Evolutionary conservation across 2,797 vertebrate species (phyloP).

Genomic region (Cyprinella venusta): DNA sequence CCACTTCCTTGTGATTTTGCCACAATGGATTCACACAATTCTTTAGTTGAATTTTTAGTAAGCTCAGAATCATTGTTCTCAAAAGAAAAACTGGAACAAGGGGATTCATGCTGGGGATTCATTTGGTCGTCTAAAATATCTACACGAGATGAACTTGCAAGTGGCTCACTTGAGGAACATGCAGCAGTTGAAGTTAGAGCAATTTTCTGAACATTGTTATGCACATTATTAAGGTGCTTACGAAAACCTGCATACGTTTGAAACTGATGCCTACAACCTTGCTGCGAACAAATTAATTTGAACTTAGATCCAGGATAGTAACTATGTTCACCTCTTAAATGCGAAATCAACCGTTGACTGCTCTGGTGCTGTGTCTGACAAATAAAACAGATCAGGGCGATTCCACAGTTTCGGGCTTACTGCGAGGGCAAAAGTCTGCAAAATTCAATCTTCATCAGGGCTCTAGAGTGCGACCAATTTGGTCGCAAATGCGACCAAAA

Average conservation of each 20-base stretch:
- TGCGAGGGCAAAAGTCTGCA: too few relatives aligned
- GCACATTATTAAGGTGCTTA: slow-evolving; percentile 56
- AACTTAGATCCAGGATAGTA: neutral
- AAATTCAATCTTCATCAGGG: too few relatives aligned
- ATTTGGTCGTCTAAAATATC: slow-evolving; percentile 36
- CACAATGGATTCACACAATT: slow-evolving; percentile 53
- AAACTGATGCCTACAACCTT: slow-evolving; percentile 57
- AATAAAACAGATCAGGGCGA: too few relatives aligned
- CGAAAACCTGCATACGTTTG: slow-evolving; percentile 53
- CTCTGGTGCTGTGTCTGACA: too few relatives aligned
- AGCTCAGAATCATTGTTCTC: slow-evolving; percentile 30
- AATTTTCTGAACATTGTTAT: slow-evolving; percentile 58
- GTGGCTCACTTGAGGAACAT: slow-evolving; percentile 50
- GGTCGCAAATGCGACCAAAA: too few relatives aligned
- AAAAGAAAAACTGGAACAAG: slow-evolving; percentile 35
- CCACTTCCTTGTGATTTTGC: slow-evolving; percentile 57
- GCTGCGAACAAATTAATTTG: slow-evolving; percentile 49
- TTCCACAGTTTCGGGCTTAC: too few relatives aligned
- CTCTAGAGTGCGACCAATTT: too few relatives aligned
- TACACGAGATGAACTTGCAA: slow-evolving; percentile 43
- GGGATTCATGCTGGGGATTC: slow-evolving; percentile 32
- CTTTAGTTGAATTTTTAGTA: slow-evolving; percentile 41
- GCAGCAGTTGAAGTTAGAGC: slow-evolving; percentile 43
- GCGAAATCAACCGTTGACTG: too few relatives aligned
- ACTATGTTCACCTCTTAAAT: too few relatives aligned